Evolutionary conservation across 1,140 invertebrate species (phyloP), one percentile per base, ranked within the genome.

Genomic region (Drosophila gunungcola): DNA sequence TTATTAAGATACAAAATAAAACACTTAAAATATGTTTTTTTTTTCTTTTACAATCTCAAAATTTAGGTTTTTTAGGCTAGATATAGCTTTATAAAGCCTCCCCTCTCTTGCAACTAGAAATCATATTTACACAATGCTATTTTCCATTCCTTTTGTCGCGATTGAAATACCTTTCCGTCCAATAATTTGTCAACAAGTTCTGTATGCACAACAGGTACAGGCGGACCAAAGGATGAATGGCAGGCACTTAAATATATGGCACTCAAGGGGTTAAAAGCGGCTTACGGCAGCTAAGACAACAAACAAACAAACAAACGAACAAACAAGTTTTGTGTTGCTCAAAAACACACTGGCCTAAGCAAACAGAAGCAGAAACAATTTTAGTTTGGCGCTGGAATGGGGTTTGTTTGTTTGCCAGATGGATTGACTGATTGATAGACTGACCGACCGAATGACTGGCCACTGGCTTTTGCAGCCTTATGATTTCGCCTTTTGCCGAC

Each of bases 381-480:
- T 63, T 25, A 36, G 56, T 43, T 60, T 49, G 34, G 16, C 52
- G 34, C 6, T 53, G 46, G 41, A 43, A 48, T 60, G 34, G 67
- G 25, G 76, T 83, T 88, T 75, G 79, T 78, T 88, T 80, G 83
- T 73, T 86, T 55, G 76, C 75, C 41, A 58, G 75, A 64, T 86
- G 70, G 70, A 88, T 83, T 80, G 80, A 80, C 81, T 84, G 80
- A 84, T 85, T 84, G 80, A 84, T 85, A 73, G 76, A 83, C 80
- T 83, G 76, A 68, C 46, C 60, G 78, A 72, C 53, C 48, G 74
- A 78, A 52, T 73, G 78, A 58, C 65, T 75, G 75, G 49, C 32
- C 38, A 36, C 13, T 11, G 27, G 53, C 45, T 61, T 53, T 64
- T 10, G 13, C 32, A 52, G 82, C 83, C 76, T 88, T 86, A 86